These are phyloP conservation scores for Onychomys leucogaster DNA, from an alignment of 2,797 vertebrate species.

Conservation along the genomic window DNA sequence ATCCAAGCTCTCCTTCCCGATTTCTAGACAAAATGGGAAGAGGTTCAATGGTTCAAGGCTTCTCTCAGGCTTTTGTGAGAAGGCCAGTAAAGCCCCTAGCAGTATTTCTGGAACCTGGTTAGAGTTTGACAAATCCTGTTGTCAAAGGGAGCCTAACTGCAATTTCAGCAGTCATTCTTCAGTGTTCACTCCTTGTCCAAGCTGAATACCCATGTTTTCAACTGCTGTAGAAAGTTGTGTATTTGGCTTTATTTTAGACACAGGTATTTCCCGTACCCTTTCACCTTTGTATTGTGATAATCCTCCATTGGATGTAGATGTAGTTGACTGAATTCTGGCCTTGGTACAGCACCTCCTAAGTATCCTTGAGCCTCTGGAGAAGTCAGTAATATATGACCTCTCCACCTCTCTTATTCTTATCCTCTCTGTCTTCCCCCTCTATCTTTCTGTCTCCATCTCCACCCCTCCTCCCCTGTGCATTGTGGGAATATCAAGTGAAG, in stretches of 20 bases:
- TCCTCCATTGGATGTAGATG: background rate
- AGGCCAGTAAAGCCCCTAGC: background rate
- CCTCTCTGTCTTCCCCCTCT: background rate
- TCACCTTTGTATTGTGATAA: background rate
- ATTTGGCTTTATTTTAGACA: slow-evolving; percentile 8
- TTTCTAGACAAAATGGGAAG: slow-evolving; percentile 19
- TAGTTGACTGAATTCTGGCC: background rate
- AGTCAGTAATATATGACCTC: background rate
- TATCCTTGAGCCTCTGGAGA: background rate
- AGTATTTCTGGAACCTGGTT: background rate
- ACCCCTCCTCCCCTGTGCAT: rapidly evolving
- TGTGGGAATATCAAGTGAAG: slow-evolving; percentile 8
- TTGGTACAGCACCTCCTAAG: background rate
- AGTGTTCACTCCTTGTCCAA: background rate
- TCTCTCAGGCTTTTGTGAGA: background rate
- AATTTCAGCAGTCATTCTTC: slow-evolving; percentile 46
- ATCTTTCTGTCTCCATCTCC: background rate
- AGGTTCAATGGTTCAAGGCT: background rate
- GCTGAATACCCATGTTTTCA: background rate
- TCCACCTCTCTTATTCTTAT: background rate
- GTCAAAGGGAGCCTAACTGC: background rate
- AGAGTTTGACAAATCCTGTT: slow-evolving; percentile 22
- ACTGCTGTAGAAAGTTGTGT: background rate
- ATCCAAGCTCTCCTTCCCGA: background rate
- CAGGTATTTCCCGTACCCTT: background rate